A percentile compares a stretch with the other conserved stretches of the same genome.
Conservation (phyloP, 2,113 vertebrate genomes). For the Burhinus bistriatus region DNA sequence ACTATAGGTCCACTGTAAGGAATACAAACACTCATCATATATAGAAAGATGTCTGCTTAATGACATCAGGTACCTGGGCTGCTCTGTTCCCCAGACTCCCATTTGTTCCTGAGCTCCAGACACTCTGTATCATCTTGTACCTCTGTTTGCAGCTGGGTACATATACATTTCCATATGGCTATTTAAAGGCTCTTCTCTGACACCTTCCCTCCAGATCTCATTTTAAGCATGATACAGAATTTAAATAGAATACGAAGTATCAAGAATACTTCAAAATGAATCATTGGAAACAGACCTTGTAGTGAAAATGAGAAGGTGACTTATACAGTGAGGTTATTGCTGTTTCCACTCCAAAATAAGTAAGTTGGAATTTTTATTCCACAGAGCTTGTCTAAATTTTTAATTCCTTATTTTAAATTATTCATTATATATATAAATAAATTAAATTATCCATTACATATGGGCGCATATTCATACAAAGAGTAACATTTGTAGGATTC, state of each 20-base stretch:
- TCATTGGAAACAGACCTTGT: neutral
- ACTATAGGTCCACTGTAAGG: neutral
- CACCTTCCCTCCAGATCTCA: neutral
- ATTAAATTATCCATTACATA: neutral
- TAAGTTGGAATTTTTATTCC: neutral
- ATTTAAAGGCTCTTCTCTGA: neutral
- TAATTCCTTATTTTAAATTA: neutral
- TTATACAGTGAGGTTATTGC: neutral
- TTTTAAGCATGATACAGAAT: neutral
- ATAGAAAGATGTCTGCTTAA: neutral
- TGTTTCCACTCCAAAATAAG: neutral
- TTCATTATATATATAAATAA: neutral
- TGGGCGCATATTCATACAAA: neutral
- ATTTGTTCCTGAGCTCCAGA: neutral
- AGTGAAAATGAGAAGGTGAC: neutral
- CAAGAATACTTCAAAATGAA: neutral
- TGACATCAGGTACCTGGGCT: neutral
- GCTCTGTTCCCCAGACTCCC: neutral
- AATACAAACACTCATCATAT: neutral
- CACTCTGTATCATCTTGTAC: neutral
- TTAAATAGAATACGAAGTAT: neutral
- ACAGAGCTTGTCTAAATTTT: neutral
- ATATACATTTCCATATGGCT: neutral
- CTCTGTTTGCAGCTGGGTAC: neutral
- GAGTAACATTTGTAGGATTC: neutral